phyloP scores from a whole-genome alignment of 1,140 invertebrate genomes.

The Magallana angulata region DNA sequence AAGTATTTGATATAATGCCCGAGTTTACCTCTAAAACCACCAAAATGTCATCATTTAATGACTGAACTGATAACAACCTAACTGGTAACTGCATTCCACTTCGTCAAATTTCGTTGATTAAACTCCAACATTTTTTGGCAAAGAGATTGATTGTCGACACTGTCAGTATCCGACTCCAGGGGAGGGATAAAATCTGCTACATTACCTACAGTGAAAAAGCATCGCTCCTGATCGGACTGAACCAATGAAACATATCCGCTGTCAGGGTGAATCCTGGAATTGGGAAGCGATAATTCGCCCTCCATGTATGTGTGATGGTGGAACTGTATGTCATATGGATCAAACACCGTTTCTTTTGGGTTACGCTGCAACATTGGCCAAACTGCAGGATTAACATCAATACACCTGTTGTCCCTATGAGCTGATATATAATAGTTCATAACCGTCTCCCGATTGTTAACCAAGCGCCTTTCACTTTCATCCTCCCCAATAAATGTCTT shows the following conservation, averaged over 20 bases:
- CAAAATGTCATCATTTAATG: no score
- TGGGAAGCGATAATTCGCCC: background rate
- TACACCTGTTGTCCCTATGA: background rate
- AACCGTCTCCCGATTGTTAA: background rate
- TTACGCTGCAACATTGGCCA: background rate
- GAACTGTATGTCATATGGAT: background rate
- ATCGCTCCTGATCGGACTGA: background rate
- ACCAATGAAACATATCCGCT: conserved; percentile 2
- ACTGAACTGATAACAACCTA: background rate
- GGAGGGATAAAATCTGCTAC: conserved; percentile 12
- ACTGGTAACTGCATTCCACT: background rate
- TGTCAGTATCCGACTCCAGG: background rate
- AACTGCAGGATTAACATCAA: background rate
- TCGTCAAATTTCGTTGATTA: conserved; percentile 27
- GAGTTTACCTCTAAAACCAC: no score
- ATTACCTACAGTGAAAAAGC: background rate
- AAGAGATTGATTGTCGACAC: conserved; percentile 19
- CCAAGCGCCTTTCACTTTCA: background rate
- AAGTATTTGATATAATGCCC: no score
- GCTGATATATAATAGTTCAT: background rate
- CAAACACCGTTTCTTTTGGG: background rate
- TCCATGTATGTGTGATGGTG: background rate
- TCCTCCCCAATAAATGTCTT: background rate
- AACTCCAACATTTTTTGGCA: conserved; percentile 22
- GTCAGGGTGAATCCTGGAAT: background rate